These are phyloP conservation scores for Drosophila dives DNA, from an alignment of 2,888 invertebrate species.

Conservation along the genomic window DNA sequence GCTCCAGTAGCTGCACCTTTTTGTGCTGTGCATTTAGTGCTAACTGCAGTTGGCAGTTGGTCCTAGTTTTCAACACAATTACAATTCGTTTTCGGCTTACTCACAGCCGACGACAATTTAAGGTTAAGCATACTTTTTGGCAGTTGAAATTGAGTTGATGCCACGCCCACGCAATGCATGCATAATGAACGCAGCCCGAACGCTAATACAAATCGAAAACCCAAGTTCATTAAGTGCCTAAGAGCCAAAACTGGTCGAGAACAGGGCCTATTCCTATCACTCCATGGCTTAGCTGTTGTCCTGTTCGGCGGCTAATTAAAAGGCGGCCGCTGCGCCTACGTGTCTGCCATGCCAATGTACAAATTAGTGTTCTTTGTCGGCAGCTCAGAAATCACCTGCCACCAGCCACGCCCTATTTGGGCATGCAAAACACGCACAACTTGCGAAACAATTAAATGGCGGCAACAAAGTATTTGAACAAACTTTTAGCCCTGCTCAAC, in stretches of 20 bases:
- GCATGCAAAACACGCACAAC: constrained; percentile 71
- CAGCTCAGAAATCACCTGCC: not conserved
- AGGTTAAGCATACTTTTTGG: constrained; percentile 23
- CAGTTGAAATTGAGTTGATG: constrained; percentile 37
- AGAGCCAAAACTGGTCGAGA: constrained; percentile 6
- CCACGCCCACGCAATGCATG: constrained; percentile 17
- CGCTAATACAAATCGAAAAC: not conserved
- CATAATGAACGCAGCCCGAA: not conserved
- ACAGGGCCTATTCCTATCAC: not conserved
- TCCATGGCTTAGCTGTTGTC: not conserved
- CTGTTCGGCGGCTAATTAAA: constrained; percentile 61
- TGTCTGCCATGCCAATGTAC: constrained; percentile 61
- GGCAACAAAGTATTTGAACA: constrained; percentile 27
- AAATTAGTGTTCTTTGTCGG: constrained; percentile 48
- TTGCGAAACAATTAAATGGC: constrained; percentile 70
- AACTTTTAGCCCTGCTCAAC: not conserved
- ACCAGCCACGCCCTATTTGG: constrained; percentile 17
- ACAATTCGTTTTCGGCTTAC: constrained; percentile 17
- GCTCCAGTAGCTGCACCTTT: not conserved
- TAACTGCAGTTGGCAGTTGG: constrained; percentile 10
- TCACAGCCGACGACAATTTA: not conserved
- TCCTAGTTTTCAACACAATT: constrained; percentile 28
- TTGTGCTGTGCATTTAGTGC: constrained; percentile 7
- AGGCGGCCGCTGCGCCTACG: constrained; percentile 65
- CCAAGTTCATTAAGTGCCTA: constrained; percentile 58